Evolutionary conservation across 2,113 vertebrate species (phyloP).

Genomic region (Tauraco erythrolophus): DNA sequence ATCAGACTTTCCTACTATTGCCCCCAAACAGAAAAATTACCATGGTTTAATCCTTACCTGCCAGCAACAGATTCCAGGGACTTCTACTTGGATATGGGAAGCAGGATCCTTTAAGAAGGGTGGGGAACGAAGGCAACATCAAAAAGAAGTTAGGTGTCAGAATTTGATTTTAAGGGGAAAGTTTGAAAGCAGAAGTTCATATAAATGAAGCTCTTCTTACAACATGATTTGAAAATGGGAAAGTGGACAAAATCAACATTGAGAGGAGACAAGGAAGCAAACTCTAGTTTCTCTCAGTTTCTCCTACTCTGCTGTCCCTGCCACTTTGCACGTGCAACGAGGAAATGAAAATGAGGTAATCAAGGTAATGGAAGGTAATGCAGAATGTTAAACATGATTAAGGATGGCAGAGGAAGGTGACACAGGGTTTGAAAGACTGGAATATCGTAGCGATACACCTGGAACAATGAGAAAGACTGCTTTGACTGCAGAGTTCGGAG

Average conservation of each 20-base stretch:
- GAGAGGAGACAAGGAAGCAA: background rate
- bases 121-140: constrained; percentile 50
- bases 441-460: background rate
- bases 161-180: background rate
- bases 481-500: background rate
- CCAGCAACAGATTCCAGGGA: constrained; percentile 39
- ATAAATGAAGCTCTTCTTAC: background rate
- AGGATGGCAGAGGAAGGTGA: background rate
- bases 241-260: background rate
- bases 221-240: background rate
- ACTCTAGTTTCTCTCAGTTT: background rate
- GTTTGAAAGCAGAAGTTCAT: constrained; percentile 8
- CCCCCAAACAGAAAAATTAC: background rate
- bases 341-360: background rate
- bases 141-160: constrained; percentile 51
- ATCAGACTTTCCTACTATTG: background rate
- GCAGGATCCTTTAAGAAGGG: constrained; percentile 61
- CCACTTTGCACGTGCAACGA: background rate
- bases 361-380: background rate
- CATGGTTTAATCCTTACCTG: constrained; percentile 52
- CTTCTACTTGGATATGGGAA: constrained; percentile 54
- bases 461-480: background rate
- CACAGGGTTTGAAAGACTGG: background rate
- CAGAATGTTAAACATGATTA: background rate
- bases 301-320: background rate